Conservation (phyloP, 2,113 vertebrate genomes). For the Hymenochirus boettgeri region DNA sequence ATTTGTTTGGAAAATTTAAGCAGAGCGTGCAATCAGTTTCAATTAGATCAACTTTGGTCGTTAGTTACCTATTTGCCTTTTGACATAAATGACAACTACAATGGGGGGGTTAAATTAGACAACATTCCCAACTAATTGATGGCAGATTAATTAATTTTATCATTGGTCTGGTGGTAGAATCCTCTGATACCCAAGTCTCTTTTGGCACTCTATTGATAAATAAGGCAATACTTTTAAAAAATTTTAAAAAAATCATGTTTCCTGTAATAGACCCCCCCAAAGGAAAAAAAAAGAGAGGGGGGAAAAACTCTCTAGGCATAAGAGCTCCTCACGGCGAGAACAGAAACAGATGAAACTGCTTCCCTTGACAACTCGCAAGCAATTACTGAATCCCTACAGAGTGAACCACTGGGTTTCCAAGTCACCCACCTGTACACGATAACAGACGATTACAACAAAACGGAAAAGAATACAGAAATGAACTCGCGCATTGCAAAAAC, state of each 20-base stretch:
- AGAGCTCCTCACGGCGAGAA: slow-evolving; percentile 80
- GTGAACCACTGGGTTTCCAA: slow-evolving; percentile 77
- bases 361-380: slow-evolving; percentile 85
- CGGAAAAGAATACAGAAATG: slow-evolving; percentile 49
- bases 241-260: too few relatives aligned
- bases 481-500: slow-evolving; percentile 47
- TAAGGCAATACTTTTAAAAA: too few relatives aligned
- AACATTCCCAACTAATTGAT: slow-evolving; percentile 67
- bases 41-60: slow-evolving; percentile 71
- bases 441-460: slow-evolving; percentile 70
- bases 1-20: slow-evolving; percentile 54
- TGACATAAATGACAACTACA: slow-evolving; percentile 65
- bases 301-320: slow-evolving; percentile 89
- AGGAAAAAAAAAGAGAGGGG: too few relatives aligned
- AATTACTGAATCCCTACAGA: slow-evolving; percentile 86
- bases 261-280: too few relatives aligned
- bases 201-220: too few relatives aligned
- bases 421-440: slow-evolving; percentile 82
- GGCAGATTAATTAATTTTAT: slow-evolving; percentile 68
- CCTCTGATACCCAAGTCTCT: slow-evolving; percentile 53
- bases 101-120: slow-evolving; percentile 62
- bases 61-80: slow-evolving; percentile 71
- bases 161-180: slow-evolving; percentile 45
- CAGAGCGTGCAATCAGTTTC: slow-evolving; percentile 65
- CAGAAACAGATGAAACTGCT: slow-evolving; percentile 85